phyloP scores from a whole-genome alignment of 2,797 vertebrate genomes.

The Sitta carolinensis region DNA sequence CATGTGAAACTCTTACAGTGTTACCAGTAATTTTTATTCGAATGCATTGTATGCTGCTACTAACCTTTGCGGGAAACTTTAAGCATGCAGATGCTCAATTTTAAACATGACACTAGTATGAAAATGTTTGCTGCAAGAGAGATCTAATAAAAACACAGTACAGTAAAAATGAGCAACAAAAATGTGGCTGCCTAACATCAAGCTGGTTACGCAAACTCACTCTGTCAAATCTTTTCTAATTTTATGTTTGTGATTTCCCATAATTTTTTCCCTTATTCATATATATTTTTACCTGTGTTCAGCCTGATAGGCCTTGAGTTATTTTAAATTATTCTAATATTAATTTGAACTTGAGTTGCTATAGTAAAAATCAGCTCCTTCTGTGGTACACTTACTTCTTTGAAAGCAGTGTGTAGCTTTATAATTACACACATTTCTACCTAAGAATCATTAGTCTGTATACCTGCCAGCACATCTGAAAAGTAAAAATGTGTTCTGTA shows the following conservation, averaged over 20 bases:
- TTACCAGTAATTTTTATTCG: conserved; percentile 61
- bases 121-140: conserved; percentile 42
- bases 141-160: conserved; percentile 37
- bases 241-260: conserved; percentile 82
- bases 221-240: conserved; percentile 68
- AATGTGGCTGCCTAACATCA: conserved; percentile 72
- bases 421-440: neutral
- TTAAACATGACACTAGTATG: conserved; percentile 31
- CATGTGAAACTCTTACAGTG: conserved; percentile 59
- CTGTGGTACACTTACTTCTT: neutral
- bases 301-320: conserved; percentile 19
- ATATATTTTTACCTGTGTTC: neutral
- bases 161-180: conserved; percentile 34
- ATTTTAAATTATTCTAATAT: neutral
- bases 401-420: neutral
- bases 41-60: conserved; percentile 74
- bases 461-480: neutral
- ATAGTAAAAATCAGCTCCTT: neutral
- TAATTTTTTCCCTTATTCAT: neutral
- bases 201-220: conserved; percentile 73
- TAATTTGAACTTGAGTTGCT: neutral
- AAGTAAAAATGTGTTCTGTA: neutral
- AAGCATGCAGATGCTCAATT: conserved; percentile 70
- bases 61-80: conserved; percentile 70
- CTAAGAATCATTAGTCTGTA: neutral